Percentiles rank a stretch among this genome's conserved stretches.
Conservation (phyloP, 2,113 vertebrate genomes). For the Gobiocypris rarus region DNA sequence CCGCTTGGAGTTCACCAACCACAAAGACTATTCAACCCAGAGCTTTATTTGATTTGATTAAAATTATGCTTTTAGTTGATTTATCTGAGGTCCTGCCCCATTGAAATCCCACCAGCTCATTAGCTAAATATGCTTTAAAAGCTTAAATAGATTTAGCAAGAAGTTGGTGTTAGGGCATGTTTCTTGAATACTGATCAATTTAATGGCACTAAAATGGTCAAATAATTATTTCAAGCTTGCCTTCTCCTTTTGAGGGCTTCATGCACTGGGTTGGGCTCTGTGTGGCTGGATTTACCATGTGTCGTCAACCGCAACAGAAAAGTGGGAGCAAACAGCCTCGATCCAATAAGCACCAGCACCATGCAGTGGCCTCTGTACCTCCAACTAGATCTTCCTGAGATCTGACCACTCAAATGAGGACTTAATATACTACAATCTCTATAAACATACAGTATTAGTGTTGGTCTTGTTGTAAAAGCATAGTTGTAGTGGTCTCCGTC, state of each 20-base stretch:
- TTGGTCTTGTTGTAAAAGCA: background rate
- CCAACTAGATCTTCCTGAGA: slow-evolving; percentile 55
- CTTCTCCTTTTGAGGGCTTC: background rate
- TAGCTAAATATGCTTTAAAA: slow-evolving; percentile 68
- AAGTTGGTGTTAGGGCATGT: slow-evolving; percentile 65
- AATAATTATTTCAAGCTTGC: background rate
- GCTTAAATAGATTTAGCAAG: slow-evolving; percentile 66
- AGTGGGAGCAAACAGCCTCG: slow-evolving; percentile 99
- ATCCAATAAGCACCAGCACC: slow-evolving; percentile 97
- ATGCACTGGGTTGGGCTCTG: slow-evolving; percentile 86
- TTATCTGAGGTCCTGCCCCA: slow-evolving; percentile 60
- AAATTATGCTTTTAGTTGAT: slow-evolving; percentile 9
- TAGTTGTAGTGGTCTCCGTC: background rate
- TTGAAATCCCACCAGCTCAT: slow-evolving; percentile 68
- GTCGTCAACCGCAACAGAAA: slow-evolving; percentile 99
- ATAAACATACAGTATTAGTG: background rate
- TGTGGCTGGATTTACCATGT: slow-evolving; percentile 99
- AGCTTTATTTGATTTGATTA: slow-evolving; percentile 63
- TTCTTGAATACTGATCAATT: background rate
- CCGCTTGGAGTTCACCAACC: slow-evolving; percentile 95
- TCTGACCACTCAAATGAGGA: slow-evolving; percentile 1
- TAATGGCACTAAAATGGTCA: background rate
- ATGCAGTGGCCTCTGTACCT: slow-evolving; percentile 91
- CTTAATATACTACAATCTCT: background rate
- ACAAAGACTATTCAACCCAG: slow-evolving; percentile 89